Evolutionary conservation across 2,797 vertebrate species (phyloP), one percentile per base, ranked within the genome.

Genomic region (Peromyscus attwateri): DNA sequence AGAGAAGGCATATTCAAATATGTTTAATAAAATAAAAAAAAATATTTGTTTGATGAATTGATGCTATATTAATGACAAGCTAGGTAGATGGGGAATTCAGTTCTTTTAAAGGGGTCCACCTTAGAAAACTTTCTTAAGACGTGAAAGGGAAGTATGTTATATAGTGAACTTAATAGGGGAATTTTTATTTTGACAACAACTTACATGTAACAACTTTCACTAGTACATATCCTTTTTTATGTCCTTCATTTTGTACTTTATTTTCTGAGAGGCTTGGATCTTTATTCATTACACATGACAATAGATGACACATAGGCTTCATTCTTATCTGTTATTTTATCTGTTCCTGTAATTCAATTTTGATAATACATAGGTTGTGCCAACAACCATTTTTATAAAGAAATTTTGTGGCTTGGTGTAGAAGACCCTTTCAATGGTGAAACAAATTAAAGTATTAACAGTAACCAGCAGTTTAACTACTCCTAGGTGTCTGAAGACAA

Each of bases 231-330:
- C 37, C 6, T 7, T 64, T 57, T 92, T 91, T 76, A 19, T 89
- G 29, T 55, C 19, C 31, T 68, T 71, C 12, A 71, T 55, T 87
- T 68, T 43, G 76, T 0, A 34, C 6, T 77, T 79, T 29, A 46
- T 64, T 21, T 34, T 97, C 97, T 96, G 96, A 95, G 95, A 96
- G 89, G 93, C 88, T 95, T 95, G 97, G 96, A 96, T 97, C 52
- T 96, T 97, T 97, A 97, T 97, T 97, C 92, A 96, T 96, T 97
- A 98, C 95, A 97, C 95, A 96, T 95, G 94, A 97, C 31, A n/a
- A 23, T 25, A 37, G 34, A 55, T 57, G 5, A 12, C 52, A 57
- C 11, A 55, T 5, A 13, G 95, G 64, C 95, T 97, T 97, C 93
- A 97, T 95, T 97, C 89, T 91, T 95, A 96, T 95, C 93, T 97